phyloP scores from a whole-genome alignment of 2,888 invertebrate species.

The Conus canariensis region DNA sequence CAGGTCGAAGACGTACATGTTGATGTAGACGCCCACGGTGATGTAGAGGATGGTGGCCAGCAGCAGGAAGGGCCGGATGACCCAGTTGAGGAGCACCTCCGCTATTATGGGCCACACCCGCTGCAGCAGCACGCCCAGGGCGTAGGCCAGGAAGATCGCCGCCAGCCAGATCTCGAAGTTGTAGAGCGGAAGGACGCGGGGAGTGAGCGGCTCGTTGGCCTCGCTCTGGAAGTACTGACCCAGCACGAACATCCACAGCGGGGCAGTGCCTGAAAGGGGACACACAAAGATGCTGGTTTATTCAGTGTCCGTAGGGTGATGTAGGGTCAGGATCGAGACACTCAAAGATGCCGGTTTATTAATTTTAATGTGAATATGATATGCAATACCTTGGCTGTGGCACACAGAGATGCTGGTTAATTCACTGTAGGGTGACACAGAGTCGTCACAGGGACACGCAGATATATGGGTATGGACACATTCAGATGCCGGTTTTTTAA shows the following conservation, averaged over 20 bases:
- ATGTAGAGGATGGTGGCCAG: slow-evolving; percentile 75
- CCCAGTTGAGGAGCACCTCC: slow-evolving; percentile 75
- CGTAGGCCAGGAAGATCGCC: slow-evolving; percentile 71
- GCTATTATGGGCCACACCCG: slow-evolving; percentile 69
- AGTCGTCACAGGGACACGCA: no score
- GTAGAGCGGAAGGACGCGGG: slow-evolving; percentile 69
- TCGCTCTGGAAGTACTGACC: slow-evolving; percentile 70
- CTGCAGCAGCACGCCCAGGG: slow-evolving; percentile 71
- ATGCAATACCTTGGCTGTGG: no score
- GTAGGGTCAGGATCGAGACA: no score
- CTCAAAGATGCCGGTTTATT: no score
- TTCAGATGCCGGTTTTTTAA: no score
- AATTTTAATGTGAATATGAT: no score
- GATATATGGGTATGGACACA: no score
- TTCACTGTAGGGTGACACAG: no score
- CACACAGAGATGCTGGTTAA: no score
- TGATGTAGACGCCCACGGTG: slow-evolving; percentile 78
- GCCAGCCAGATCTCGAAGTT: slow-evolving; percentile 75
- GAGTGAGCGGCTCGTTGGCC: slow-evolving; percentile 6
- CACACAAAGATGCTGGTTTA: neutral
- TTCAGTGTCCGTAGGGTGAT: no score
- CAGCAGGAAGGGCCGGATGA: slow-evolving; percentile 76
- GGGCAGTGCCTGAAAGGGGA: slow-evolving; percentile 67
- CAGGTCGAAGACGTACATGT: slow-evolving; percentile 76
- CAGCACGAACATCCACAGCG: slow-evolving; percentile 72